A percentile compares a stretch with the other conserved stretches of the same genome.
phyloP scores from a whole-genome alignment of 1,140 invertebrate species.

The Muscidifurax raptorellus region DNA sequence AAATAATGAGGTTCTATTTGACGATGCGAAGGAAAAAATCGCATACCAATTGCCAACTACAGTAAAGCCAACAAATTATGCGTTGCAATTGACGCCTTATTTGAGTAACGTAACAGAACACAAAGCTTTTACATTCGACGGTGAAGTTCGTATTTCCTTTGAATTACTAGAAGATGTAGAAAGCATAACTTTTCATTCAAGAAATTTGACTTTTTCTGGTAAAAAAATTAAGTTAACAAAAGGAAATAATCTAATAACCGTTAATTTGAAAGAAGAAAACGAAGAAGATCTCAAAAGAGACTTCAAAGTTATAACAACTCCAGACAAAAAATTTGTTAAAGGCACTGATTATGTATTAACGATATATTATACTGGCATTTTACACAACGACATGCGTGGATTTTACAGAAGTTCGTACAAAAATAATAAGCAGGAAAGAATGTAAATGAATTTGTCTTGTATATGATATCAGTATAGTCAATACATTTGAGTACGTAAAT shows the following conservation, averaged over 20 bases:
- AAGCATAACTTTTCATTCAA: conserved; percentile 57
- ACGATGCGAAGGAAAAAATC: background rate
- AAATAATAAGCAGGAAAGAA: conserved; percentile 66
- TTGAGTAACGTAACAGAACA: conserved; percentile 17
- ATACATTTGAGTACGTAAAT: background rate
- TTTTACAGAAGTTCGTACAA: conserved; percentile 89
- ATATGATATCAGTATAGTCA: background rate
- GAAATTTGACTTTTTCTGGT: conserved; percentile 39
- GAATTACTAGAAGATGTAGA: background rate
- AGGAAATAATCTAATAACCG: background rate
- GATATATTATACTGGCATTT: conserved; percentile 76
- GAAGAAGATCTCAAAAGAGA: conserved; percentile 11
- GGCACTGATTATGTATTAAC: conserved; percentile 69
- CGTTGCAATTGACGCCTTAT: conserved; percentile 38
- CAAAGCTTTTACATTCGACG: conserved; percentile 56
- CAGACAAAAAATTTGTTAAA: conserved; percentile 64
- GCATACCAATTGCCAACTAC: conserved; percentile 77
- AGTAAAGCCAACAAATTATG: conserved; percentile 70
- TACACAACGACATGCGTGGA: conserved; percentile 80
- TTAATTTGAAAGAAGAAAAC: background rate
- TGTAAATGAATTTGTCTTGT: conserved; percentile 58
- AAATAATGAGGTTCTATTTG: background rate
- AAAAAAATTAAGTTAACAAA: background rate
- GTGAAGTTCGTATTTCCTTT: conserved; percentile 48
- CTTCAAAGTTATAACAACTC: conserved; percentile 61